Base-by-base conservation (phyloP, 1,140 invertebrate species). In the Drosophila truncata region DNA sequence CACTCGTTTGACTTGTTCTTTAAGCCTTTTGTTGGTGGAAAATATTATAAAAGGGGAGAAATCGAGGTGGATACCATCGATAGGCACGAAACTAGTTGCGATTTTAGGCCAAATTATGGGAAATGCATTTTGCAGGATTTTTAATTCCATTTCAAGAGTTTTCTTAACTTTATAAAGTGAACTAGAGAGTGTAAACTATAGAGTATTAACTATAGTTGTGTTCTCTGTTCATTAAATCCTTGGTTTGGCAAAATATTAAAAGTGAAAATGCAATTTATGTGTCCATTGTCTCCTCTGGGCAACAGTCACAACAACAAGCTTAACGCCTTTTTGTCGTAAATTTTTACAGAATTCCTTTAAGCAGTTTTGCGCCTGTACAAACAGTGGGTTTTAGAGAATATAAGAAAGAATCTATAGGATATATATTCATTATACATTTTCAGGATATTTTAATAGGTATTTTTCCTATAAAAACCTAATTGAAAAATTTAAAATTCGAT, bases 221-320 rank as follows among this genome's bases (percentile, higher is more conserved):
- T 46, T 33, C 44, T 37, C 13, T 71, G 52, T 73, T 82, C 61
- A 82, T 87, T 87, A 80, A 59, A 67, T 16, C 6, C 29, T 54
- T 23, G 57, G 58, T 72, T 77, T 59, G 71, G 64, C 54, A 63
- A 88, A 84, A 83, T 87, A 84, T 87, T 84, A 87, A 88, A 87
- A 87, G 84, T 88, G 84, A 87, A 87, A 87, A 88, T 87, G 80
- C 84, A 83, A 88, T 87, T 87, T 88, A 88, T 87, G 80, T 78
- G 83, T 83, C 69, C 84, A 87, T 87, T 87, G 83, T 87, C 77
- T 83, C 14, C 25, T 23, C 14, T 18, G 42, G 16, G 18, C 52
- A 74, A 58, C 73, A 69, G 37, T 16, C 58, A 71, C 54, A 80
- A 73, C 82, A 85, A 75, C 62, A 75, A 64, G 83, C 83, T 87